Conservation (phyloP, 2,888 invertebrate genomes). For the Clivina fossor region DNA sequence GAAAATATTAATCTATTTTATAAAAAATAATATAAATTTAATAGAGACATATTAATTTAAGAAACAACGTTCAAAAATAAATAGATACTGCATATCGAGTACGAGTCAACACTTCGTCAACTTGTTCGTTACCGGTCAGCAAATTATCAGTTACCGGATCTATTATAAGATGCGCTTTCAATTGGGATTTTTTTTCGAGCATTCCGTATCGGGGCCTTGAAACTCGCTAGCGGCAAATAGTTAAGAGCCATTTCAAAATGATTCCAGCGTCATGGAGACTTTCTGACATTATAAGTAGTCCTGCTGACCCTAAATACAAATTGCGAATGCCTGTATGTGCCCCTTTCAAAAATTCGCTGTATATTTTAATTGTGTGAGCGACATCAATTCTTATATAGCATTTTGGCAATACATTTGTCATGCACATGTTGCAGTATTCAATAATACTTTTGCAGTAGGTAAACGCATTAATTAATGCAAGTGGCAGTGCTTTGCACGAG, state of each 20-base stretch:
- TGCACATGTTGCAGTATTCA: constrained; percentile 12
- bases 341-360: constrained; percentile 6
- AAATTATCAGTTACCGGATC: neutral
- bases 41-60: neutral
- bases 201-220: neutral
- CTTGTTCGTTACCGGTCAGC: neutral
- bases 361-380: constrained; percentile 36
- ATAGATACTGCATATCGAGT: neutral
- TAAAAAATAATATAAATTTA: neutral
- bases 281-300: neutral
- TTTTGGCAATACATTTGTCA: constrained; percentile 8
- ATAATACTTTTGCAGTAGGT: neutral
- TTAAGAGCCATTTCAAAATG: neutral
- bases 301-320: neutral
- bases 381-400: constrained; percentile 36
- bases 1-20: neutral
- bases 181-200: neutral
- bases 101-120: neutral
- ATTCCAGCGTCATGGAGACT: neutral
- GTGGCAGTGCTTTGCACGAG: neutral
- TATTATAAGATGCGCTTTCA: neutral
- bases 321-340: neutral
- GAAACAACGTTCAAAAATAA: too few species aligned
- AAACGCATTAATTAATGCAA: neutral
- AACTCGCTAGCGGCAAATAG: neutral